Evolutionary conservation across 2,888 invertebrate genomes (phyloP), one percentile per base, ranked within the genome.

Genomic region (Stegophylla sp.): DNA sequence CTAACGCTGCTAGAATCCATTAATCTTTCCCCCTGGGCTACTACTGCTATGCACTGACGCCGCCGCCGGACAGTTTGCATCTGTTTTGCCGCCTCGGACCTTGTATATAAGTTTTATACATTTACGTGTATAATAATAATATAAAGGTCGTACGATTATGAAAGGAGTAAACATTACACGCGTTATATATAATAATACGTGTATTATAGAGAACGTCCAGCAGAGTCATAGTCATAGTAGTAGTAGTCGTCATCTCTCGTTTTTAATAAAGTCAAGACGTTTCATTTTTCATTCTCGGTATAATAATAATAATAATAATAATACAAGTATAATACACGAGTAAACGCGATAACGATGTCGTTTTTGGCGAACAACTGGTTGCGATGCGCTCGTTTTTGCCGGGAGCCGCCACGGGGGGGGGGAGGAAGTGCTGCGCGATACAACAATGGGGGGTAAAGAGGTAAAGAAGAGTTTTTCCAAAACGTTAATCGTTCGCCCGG

Each of bases 101-200:
- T 28, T 56, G 59, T 4, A 15, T n/a, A 28, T 51, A 23, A 26
- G 28, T 53, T 59, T 26, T 20, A 20, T 23, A 23, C 10, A 23
- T 3, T 1, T 17, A 59, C 34, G 26, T n/a, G 20, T n/a, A n/a
- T n/a, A n/a, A n/a, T n/a, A n/a, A n/a, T n/a, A n/a, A n/a, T n/a
- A n/a, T n/a, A n/a, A n/a, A n/a, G n/a, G n/a, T n/a, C n/a, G n/a
- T n/a, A n/a, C 34, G 26, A 26, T n/a, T 34, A 56, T 69, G 69
- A 79, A 79, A 79, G 79, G 79, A 79, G 79, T 79, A 79, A 79
- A 79, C 79, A 79, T 79, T 69, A 79, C 79, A 79, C 79, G 79
- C 71, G 79, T 79, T 51, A 63, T 20, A 67, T n/a, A n/a, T n/a
- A n/a, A n/a, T n/a, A 34, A 34, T 34, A 34, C 34, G 34, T 34